Conservation (phyloP, 2,888 invertebrate species). For the Monochamus alternatus region DNA sequence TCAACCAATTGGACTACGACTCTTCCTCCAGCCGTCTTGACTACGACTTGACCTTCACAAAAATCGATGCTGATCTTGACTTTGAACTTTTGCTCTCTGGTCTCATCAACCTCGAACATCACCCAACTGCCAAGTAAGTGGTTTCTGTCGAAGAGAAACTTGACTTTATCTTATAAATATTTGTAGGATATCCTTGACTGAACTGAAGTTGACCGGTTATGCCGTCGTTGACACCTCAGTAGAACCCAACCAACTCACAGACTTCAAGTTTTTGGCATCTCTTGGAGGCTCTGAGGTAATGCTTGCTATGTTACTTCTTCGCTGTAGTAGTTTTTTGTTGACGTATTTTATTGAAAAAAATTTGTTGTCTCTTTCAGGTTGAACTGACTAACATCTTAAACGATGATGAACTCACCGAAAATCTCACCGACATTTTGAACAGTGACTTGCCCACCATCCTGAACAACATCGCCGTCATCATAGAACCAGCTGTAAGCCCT, state of each 20-base stretch:
- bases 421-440: neutral
- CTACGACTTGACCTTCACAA: neutral
- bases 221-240: neutral
- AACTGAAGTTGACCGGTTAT: neutral
- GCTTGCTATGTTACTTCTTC: too few species aligned
- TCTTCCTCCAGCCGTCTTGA: neutral
- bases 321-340: too few species aligned
- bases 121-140: neutral
- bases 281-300: neutral
- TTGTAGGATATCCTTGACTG: neutral
- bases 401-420: neutral
- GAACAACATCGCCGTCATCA: neutral
- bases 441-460: neutral
- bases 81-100: neutral
- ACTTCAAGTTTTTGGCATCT: neutral
- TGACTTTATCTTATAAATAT: neutral
- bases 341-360: too few species aligned
- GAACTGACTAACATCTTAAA: neutral
- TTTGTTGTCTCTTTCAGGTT: neutral
- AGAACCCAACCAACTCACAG: neutral
- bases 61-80: neutral
- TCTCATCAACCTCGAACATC: neutral
- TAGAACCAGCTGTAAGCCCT: conserved; percentile 4
- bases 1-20: neutral
- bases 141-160: too few species aligned